phyloP scores from a whole-genome alignment of 2,113 vertebrate species.

The Pedionomus torquatus region DNA sequence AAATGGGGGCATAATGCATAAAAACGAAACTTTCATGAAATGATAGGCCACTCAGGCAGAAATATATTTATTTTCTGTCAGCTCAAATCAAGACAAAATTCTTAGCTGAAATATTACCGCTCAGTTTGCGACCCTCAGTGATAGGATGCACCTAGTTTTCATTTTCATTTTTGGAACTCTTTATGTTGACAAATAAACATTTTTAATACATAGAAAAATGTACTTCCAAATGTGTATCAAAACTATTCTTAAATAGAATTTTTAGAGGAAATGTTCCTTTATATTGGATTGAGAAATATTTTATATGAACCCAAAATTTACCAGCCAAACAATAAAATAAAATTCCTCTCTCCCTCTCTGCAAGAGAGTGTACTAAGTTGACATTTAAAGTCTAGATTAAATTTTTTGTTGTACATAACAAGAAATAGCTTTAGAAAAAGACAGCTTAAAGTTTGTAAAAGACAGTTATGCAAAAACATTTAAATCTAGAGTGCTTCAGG shows the following conservation, averaged over 20 bases:
- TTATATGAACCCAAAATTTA: background rate
- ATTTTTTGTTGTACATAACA: background rate
- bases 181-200: background rate
- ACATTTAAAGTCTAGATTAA: background rate
- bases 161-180: background rate
- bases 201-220: background rate
- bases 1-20: background rate
- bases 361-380: background rate
- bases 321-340: background rate
- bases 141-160: background rate
- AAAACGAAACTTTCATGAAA: background rate
- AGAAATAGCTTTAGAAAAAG: background rate
- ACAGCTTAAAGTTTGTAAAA: background rate
- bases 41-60: background rate
- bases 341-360: background rate
- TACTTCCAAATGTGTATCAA: background rate
- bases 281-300: accelerated
- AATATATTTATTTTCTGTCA: background rate
- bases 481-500: background rate
- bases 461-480: background rate
- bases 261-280: background rate
- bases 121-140: background rate
- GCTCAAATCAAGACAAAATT: background rate
- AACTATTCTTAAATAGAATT: background rate
- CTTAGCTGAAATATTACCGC: background rate